Conservation (phyloP, 2,113 vertebrate genomes). For the Sterrhoptilus dennistouni region DNA sequence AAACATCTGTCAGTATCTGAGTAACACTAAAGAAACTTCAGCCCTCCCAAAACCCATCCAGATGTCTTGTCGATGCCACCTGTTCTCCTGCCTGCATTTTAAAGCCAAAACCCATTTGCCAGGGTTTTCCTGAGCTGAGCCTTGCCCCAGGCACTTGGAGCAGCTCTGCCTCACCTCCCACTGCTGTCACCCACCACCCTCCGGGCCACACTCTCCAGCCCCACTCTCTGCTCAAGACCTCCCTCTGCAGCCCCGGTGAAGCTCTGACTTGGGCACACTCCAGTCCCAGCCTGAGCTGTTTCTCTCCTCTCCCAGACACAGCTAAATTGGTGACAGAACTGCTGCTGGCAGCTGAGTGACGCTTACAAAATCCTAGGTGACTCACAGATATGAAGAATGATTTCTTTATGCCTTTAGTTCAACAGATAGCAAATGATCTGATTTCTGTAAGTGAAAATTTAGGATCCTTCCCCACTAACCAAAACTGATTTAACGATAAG, state of each 20-base stretch:
- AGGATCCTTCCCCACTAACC: background rate
- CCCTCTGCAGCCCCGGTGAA: rapidly evolving
- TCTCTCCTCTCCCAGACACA: background rate
- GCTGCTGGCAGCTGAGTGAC: background rate
- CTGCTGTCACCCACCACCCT: rapidly evolving
- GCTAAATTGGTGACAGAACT: background rate
- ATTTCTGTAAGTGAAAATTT: background rate
- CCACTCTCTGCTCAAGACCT: background rate
- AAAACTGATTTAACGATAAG: background rate
- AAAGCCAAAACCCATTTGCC: background rate
- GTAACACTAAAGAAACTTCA: background rate
- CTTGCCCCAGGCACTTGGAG: background rate
- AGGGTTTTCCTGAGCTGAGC: background rate
- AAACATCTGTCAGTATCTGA: background rate
- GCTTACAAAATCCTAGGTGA: background rate
- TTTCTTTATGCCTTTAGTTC: background rate
- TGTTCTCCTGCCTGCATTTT: background rate
- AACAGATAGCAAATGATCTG: background rate
- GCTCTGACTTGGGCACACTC: background rate
- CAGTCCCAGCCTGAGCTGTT: background rate
- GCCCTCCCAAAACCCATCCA: background rate
- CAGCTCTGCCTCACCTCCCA: background rate
- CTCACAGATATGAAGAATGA: background rate
- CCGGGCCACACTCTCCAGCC: background rate
- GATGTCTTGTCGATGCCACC: background rate